These are phyloP conservation scores for Cryptosula pallasiana DNA, from an alignment of 2,888 invertebrate species.

Conservation along the genomic window DNA sequence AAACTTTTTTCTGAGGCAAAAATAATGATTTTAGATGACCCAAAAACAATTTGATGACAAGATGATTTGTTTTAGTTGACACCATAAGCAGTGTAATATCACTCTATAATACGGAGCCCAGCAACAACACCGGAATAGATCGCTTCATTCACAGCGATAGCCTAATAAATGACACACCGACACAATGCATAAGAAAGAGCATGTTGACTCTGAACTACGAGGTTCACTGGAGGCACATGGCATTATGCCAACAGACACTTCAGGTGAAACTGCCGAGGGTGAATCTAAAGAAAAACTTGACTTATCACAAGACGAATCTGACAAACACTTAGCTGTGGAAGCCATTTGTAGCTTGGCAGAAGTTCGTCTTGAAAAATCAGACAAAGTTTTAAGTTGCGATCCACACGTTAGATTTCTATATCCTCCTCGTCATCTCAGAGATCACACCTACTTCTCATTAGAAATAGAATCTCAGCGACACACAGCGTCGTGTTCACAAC, in stretches of 20 bases:
- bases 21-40: too few species aligned
- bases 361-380: not conserved
- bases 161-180: too few species aligned
- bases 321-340: conserved; percentile 12
- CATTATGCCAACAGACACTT: not conserved
- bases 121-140: too few species aligned
- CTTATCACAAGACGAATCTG: not conserved
- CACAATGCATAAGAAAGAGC: not conserved
- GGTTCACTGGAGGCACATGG: not conserved
- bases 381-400: not conserved
- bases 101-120: too few species aligned
- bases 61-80: too few species aligned
- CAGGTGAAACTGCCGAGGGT: not conserved
- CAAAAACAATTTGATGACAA: too few species aligned
- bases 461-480: conserved; percentile 2
- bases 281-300: not conserved
- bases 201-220: not conserved
- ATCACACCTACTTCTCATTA: conserved; percentile 7
- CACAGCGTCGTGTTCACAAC: not conserved
- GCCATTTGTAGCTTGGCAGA: conserved; percentile 12
- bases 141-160: too few species aligned
- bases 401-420: not conserved
- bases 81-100: too few species aligned
- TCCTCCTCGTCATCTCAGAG: conserved; percentile 2
- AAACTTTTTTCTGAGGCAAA: too few species aligned